phyloP scores from a whole-genome alignment of 1,140 invertebrate species.

The Leptinotarsa undecemlineata region DNA sequence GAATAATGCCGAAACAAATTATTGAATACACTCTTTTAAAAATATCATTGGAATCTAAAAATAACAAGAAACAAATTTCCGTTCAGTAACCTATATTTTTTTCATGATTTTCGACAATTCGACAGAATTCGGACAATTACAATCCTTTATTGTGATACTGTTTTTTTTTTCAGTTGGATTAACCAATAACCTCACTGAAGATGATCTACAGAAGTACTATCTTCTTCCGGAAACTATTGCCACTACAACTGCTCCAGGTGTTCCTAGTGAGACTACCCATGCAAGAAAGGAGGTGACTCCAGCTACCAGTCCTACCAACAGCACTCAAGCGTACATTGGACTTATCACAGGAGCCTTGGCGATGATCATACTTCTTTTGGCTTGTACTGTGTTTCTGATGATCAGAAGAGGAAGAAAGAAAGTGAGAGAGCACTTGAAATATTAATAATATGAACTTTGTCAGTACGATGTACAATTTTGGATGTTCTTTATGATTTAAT shows the following conservation, averaged over 20 bases:
- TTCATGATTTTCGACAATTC: too few species aligned
- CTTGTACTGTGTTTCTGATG: slow-evolving; percentile 70
- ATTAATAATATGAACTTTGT: too few species aligned
- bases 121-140: too few species aligned
- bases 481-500: too few species aligned
- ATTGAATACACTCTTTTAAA: too few species aligned
- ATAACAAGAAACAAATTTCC: too few species aligned
- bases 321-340: slow-evolving; percentile 74
- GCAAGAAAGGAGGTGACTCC: slow-evolving; percentile 61
- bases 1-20: too few species aligned
- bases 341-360: slow-evolving; percentile 79
- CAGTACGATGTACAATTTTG: too few species aligned
- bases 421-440: slow-evolving; percentile 21
- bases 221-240: slow-evolving; percentile 47
- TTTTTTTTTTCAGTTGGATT: slow-evolving; percentile 51
- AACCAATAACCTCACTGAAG: slow-evolving; percentile 57
- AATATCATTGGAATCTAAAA: too few species aligned
- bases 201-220: slow-evolving; percentile 57
- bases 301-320: slow-evolving; percentile 67
- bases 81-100: too few species aligned
- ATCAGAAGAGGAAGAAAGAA: slow-evolving; percentile 73
- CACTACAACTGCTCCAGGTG: slow-evolving; percentile 46
- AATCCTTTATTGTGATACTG: too few species aligned
- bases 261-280: slow-evolving; percentile 51
- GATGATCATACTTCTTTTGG: slow-evolving; percentile 70